A percentile compares a stretch with the other conserved stretches of the same genome.
Evolutionary conservation across 2,113 vertebrate genomes (phyloP).

Genomic region (Cephalopholis sonnerati): DNA sequence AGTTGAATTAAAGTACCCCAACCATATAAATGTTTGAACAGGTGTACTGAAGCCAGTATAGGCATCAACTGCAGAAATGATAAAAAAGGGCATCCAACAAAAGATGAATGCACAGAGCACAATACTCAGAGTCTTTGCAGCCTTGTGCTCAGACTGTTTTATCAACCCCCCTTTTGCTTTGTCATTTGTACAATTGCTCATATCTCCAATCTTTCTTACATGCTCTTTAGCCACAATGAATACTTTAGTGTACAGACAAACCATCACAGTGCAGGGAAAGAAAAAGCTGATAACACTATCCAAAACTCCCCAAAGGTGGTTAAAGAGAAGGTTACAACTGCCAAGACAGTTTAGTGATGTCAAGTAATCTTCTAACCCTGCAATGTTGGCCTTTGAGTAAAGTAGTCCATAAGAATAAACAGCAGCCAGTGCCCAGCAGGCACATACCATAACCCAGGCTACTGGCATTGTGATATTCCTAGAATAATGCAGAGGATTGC

Average conservation of each 20-base stretch:
- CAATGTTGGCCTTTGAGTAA: slow-evolving; percentile 9
- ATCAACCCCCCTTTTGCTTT: neutral
- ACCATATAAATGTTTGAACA: slow-evolving; percentile 24
- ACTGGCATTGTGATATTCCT: slow-evolving; percentile 27
- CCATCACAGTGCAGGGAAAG: slow-evolving; percentile 25
- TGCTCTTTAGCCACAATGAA: slow-evolving; percentile 32
- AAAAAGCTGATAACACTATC: slow-evolving; percentile 10
- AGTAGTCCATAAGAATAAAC: slow-evolving; percentile 9
- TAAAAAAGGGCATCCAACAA: slow-evolving; percentile 41
- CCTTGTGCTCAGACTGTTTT: slow-evolving; percentile 36
- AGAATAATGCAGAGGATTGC: slow-evolving; percentile 30
- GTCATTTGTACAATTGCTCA: neutral
- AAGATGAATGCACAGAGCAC: slow-evolving; percentile 32
- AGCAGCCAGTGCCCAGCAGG: slow-evolving; percentile 28
- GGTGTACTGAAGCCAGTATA: slow-evolving; percentile 16
- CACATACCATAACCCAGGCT: slow-evolving; percentile 35
- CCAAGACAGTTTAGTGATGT: slow-evolving; percentile 17
- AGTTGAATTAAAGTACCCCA: slow-evolving; percentile 37
- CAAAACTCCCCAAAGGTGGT: slow-evolving; percentile 14
- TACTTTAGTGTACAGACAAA: slow-evolving; percentile 28
- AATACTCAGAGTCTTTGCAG: slow-evolving; percentile 41
- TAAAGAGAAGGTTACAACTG: slow-evolving; percentile 24
- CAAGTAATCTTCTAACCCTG: slow-evolving; percentile 19
- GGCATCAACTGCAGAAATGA: neutral
- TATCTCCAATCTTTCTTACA: slow-evolving; percentile 11